Conservation (phyloP, 2,113 vertebrate genomes). For the Martes martes region DNA sequence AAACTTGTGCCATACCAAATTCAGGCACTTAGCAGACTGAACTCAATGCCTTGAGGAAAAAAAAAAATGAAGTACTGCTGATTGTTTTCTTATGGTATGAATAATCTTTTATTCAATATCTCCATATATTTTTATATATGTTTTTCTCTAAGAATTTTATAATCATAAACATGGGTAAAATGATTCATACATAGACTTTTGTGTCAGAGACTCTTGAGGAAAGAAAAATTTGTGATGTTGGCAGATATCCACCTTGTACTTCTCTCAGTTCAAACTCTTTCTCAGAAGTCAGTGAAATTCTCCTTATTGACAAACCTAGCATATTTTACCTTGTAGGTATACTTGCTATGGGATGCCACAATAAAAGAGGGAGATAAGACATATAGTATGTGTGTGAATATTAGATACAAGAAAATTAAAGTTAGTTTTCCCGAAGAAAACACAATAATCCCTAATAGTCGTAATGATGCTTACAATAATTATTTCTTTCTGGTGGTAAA, state of each 20-base stretch:
- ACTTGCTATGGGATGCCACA: not conserved
- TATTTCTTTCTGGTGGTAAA: not conserved
- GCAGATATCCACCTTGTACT: not conserved
- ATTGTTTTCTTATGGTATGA: not conserved
- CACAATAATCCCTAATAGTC: not conserved
- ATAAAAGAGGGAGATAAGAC: not conserved
- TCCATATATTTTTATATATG: not conserved
- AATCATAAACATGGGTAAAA: not conserved
- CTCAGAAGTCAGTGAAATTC: not conserved
- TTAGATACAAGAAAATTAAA: not conserved
- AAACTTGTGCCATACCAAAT: not conserved
- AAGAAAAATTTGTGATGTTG: not conserved
- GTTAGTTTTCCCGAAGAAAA: not conserved
- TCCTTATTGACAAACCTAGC: not conserved
- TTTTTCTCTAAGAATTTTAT: not conserved
- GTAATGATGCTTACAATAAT: not conserved
- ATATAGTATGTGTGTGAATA: not conserved
- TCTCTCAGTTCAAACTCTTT: conserved; percentile 12
- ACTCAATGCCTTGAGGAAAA: not conserved
- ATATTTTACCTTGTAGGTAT: not conserved
- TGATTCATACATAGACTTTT: not conserved
- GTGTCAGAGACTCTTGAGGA: not conserved
- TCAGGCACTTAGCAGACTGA: not conserved
- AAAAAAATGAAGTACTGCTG: not conserved
- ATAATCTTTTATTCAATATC: not conserved